Base-by-base conservation (phyloP, 2,888 invertebrate genomes). In the Drosophila formosana region DNA sequence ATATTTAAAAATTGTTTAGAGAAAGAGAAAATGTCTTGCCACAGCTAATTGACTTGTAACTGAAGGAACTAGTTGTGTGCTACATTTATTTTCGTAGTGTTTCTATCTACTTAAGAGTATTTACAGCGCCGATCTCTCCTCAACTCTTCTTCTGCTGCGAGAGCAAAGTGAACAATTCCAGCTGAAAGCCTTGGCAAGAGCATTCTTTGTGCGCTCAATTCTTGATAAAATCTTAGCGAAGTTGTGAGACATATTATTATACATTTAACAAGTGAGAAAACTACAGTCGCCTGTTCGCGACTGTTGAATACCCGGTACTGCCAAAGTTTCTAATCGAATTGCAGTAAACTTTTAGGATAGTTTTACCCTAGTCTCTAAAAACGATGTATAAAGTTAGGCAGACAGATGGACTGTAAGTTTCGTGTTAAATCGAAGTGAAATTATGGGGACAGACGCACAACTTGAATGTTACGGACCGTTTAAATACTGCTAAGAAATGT, bases 201-300 rank as follows among this genome's bases (percentile, higher is more conserved):
- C 46, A 43, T 53, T 50, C 25, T 37, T 8, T 46, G 75, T 75
- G 78, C 73, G 43, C 65, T 68, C 58, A 60, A 71, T 60, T 23
- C 53, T 71, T 66, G 72, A 43, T 53, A 25, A 57, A 77, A 47
- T 49, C 43, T 28, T 45, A 51, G 34, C n/a, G 23, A 23, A 70
- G 8, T 18, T 52, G 45, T 50, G 28, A 61, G 25, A 57, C 34
- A 58, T 45, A 56, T 26, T n/a, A 37, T 28, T 7, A 13, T 43
- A 53, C 23, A 11, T 18, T 18, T 37, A 46, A 41, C 39, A 41
- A 41, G 39, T 37, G 11, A n/a, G 39, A 13, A 41, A 41, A 18
- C 13, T 39, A 18, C 39, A 39, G 39, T 39, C 39, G 39, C 13
- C 13, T 39, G 3, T 0, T 6, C 18, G 13, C 39, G 39, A 39